Base-by-base conservation (phyloP, 2,797 vertebrate genomes). In the Sebastes aleutianus region DNA sequence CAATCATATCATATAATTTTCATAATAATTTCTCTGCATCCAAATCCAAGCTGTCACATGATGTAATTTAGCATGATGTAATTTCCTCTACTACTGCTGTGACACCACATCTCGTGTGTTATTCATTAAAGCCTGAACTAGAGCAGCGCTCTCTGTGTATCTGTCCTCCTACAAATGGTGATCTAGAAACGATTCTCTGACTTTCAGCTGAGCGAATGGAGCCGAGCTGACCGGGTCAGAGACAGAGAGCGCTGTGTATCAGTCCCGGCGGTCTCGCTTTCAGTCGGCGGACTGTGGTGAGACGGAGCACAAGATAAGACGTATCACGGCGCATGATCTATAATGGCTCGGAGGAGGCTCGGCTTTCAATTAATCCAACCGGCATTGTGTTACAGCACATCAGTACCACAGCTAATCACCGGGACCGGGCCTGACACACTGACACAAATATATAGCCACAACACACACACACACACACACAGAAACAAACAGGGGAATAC, bases 351-450 rank as follows among this genome's bases (percentile, higher is more conserved):
- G 58, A 81, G 74, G 59, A 78, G 77, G 83, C 81, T 92, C 86
- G 20, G 59, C 83, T 91, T 93, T 84, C 92, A 91, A 87, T 93
- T 89, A 89, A 87, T 88, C 85, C 54, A 27, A 24, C 62, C 74
- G 67, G 90, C 56, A 76, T 89, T 90, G 85, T 83, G 83, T 94
- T 93, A 89, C 91, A 76, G 78, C 43, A 73, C 66, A 69, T 83
- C 80, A 75, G 75, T 22, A 43, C 56, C 36, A n/a, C 43, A 61
- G 84, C 79, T 90, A 89, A 90, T 92, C 83, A 90, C 76, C 34
- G 32, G 76, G 61, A 74, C 47, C 6, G 5, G 74, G 61, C 59
- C 77, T 89, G 85, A 91, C 92, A 93, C 90, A 89, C 78, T 90
- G 74, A 92, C 89, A 93, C 78, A 88, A 62, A 89, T 88, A 79